Evolutionary conservation across 1,140 invertebrate genomes (phyloP), one percentile per base, ranked within the genome.

Genomic region (Drosophila orena): DNA sequence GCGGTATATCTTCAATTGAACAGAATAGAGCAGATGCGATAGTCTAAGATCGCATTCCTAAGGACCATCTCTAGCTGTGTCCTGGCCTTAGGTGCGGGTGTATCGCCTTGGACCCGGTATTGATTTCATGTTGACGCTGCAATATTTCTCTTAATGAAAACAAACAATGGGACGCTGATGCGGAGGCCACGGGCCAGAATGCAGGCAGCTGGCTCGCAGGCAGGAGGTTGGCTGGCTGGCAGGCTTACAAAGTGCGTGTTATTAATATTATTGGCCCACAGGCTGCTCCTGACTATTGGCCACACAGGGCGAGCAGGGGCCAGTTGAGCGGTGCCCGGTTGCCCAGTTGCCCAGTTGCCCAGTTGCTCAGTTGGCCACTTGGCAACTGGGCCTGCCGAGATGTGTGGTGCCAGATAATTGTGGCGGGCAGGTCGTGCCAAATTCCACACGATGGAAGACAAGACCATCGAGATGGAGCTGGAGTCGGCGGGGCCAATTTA

Each of bases 101-200:
- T 68, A 71, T 75, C 72, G 86, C 79, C 84, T 83, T 84, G 81
- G 81, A 65, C 78, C 77, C 78, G 83, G 84, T 89, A 89, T 89
- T 89, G 84, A 89, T 89, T 89, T 89, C 84, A 89, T 90, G 84
- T 88, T 88, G 84, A 90, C 84, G 84, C 84, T 89, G 84, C 84
- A 89, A 89, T 89, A 89, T 89, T 89, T 75, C 81, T 77, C 84
- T 89, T 89, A 89, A 89, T 89, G 84, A 89, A 89, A 89, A 89
- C 84, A 89, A 89, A 89, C 84, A 89, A 89, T 70, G 61, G 57
- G 71, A 55, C 35, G 70, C 57, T 69, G 64, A 47, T 56, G 62
- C 54, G 37, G 71, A 74, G 68, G 58, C 58, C 49, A 47, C 42
- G 44, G 66, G 42, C 49, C 68, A 77, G 60, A 74, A 49, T 59